Base-by-base conservation (phyloP, 2,113 vertebrate species). In the Seriola aureovittata region DNA sequence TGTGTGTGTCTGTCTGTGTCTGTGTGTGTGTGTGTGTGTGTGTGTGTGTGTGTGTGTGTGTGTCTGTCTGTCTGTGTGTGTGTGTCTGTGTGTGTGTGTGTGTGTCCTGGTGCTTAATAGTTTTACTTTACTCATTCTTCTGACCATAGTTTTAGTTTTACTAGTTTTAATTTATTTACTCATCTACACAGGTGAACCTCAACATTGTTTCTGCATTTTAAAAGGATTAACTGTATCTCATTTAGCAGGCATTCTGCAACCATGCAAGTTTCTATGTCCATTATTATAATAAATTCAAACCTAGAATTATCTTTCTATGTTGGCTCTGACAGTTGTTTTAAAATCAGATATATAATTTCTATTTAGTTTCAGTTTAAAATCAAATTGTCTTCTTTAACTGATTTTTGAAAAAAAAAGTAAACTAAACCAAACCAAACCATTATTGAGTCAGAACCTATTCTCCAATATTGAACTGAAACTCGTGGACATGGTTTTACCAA, bases 61-160 rank as follows among this genome's bases (percentile, higher is more conserved):
- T 48, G 12, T 46, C 0, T 46, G 13, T 46, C 0, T 46, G 44
- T 25, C 23, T 36, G 40, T 13, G 14, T 48, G 46, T 16, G 46
- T 17, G 46, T 4, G 5, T 48, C 14, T 48, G 46, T 48, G 14
- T 17, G 46, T 48, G 12, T 17, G 54, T 12, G 54, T 75, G 32
- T 75, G 57, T 59, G 25, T 34, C 66, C 36, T 75, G 40, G 14
- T 72, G 17, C 71, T 71, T 52, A 67, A 48, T 36, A 12, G 29
- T 60, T 76, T 34, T 72, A 17, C 0, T 55, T 80, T 14, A 8
- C 13, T 67, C 7, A 4, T 25, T 60, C 21, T 75, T 25, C 62
- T 62, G 17, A 55, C 10, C 21, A 34, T 0, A 58, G 19, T 66
- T 67, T 67, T 38, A 44, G 2, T 29, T 29, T 29, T 29, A 29